These are phyloP conservation scores for Andrena dorsata DNA, from an alignment of 2,888 invertebrate species.

Conservation along the genomic window DNA sequence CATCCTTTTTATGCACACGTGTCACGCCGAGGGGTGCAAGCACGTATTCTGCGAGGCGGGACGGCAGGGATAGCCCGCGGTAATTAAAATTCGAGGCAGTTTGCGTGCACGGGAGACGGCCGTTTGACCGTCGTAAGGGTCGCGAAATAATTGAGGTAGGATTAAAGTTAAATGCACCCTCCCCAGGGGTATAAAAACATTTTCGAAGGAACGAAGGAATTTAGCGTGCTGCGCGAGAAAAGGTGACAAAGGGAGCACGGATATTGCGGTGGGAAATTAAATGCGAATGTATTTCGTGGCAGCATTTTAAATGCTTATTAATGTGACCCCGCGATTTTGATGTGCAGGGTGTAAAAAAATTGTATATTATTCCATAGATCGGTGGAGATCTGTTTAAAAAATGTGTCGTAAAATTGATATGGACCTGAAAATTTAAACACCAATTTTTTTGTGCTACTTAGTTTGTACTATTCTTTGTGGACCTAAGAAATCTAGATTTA, in stretches of 20 bases:
- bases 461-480: too few relatives aligned
- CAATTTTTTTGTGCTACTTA: too few relatives aligned
- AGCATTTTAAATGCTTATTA: too few relatives aligned
- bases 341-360: too few relatives aligned
- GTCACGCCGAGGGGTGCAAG: slow-evolving; percentile 27
- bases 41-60: slow-evolving; percentile 31
- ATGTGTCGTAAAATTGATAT: too few relatives aligned
- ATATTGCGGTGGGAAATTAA: background rate
- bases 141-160: background rate
- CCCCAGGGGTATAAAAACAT: background rate
- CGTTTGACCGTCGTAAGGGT: slow-evolving; percentile 15
- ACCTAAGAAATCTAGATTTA: too few relatives aligned
- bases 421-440: too few relatives aligned
- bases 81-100: slow-evolving; percentile 56
- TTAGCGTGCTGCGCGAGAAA: background rate
- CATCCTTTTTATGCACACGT: slow-evolving; percentile 35
- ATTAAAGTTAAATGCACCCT: slow-evolving; percentile 12
- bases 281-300: too few relatives aligned
- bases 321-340: too few relatives aligned
- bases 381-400: too few relatives aligned
- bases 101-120: background rate
- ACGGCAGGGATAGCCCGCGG: slow-evolving; percentile 14
- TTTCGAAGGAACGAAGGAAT: slow-evolving; percentile 2
- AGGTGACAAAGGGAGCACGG: background rate
- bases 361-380: too few relatives aligned